Evolutionary conservation across 2,797 vertebrate genomes (phyloP).

Genomic region (Hafferia zeledoni): DNA sequence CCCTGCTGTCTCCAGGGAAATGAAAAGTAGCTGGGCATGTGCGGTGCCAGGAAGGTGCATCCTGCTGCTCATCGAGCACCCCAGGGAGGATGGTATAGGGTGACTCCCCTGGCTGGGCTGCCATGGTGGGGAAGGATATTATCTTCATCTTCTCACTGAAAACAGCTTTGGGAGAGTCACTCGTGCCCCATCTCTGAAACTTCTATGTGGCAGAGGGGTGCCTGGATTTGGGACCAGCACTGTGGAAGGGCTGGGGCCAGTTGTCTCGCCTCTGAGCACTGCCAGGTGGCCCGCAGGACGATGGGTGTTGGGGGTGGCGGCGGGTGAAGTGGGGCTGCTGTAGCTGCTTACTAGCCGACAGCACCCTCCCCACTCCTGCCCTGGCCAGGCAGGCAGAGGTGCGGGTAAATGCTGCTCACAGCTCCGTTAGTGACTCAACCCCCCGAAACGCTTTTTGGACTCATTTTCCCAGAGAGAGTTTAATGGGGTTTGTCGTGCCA

Average conservation of each 20-base stretch:
- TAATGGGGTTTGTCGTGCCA: slow-evolving; percentile 75
- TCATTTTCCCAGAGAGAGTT: slow-evolving; percentile 72
- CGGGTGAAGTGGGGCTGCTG: fast-evolving
- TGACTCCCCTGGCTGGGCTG: not conserved
- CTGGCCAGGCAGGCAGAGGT: not conserved
- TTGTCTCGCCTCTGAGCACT: not conserved
- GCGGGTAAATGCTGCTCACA: not conserved
- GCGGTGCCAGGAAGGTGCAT: not conserved
- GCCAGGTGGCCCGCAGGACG: fast-evolving
- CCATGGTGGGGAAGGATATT: not conserved
- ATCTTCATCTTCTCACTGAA: not conserved
- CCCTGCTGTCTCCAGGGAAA: not conserved
- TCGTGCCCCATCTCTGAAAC: not conserved
- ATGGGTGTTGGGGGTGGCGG: not conserved
- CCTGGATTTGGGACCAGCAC: not conserved
- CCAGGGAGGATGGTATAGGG: fast-evolving
- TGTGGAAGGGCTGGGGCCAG: too few relatives aligned
- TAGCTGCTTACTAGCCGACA: not conserved
- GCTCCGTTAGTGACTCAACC: slow-evolving; percentile 54
- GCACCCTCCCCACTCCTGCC: not conserved
- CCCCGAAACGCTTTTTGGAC: slow-evolving; percentile 61
- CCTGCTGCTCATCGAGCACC: fast-evolving
- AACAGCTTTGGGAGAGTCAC: not conserved
- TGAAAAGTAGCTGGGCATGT: not conserved
- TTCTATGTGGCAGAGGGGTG: not conserved